A percentile compares a stretch with the other conserved stretches of the same genome.
These are phyloP conservation scores for Bufo bufo DNA, from an alignment of 2,113 vertebrate species.

Conservation along the genomic window DNA sequence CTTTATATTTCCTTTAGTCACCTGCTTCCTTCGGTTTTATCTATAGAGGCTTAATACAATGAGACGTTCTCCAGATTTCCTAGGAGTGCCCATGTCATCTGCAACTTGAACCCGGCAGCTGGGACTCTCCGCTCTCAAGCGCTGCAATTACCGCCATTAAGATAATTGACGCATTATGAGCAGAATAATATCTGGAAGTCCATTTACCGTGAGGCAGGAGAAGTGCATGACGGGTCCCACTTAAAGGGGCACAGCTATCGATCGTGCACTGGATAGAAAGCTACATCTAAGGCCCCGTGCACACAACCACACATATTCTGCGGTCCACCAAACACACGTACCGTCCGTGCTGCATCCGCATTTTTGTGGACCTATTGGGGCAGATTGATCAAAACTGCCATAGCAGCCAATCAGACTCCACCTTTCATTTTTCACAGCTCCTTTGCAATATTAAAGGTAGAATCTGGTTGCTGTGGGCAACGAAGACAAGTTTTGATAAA, in stretches of 20 bases:
- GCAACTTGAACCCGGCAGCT: neutral
- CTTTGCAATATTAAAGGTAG: too few species aligned
- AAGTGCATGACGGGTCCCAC: neutral
- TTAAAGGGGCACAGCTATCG: neutral
- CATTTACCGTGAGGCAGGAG: neutral
- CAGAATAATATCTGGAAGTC: neutral
- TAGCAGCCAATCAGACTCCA: too few species aligned
- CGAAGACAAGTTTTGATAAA: too few species aligned
- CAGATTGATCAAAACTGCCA: too few species aligned
- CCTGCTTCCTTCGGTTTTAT: neutral
- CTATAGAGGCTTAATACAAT: neutral
- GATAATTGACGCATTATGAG: neutral
- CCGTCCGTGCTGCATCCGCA: too few species aligned
- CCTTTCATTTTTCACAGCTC: too few species aligned
- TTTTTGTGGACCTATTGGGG: too few species aligned
- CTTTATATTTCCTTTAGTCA: neutral
- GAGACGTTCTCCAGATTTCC: neutral
- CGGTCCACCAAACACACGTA: too few species aligned
- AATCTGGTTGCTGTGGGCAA: too few species aligned
- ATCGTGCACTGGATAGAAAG: neutral
- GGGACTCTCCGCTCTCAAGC: neutral
- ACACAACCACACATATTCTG: too few species aligned
- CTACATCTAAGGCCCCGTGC: too few species aligned
- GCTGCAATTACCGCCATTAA: neutral
- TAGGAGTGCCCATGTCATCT: neutral